Base-by-base conservation (phyloP, 2,113 vertebrate species). In the Calyptommatus sinebrachiatus region DNA sequence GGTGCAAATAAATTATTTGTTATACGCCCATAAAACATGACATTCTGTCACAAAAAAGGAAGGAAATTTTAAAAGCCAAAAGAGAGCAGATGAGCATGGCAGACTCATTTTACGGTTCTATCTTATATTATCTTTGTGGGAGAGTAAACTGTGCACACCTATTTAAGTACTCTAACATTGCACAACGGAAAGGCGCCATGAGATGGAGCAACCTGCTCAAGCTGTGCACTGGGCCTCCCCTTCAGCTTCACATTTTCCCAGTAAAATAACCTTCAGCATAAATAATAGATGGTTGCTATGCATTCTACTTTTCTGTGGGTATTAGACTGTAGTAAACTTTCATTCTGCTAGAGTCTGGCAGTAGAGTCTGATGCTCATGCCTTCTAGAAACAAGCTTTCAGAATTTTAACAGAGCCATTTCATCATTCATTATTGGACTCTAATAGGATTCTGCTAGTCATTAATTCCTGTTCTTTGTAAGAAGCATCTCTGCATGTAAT, bases 401-500 rank as follows among this genome's bases (percentile, higher is more conserved):
- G 53, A 57, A 57, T 57, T 57, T 57, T 57, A 57, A 57, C 53
- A 57, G 16, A 57, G 53, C 20, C 75, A 21, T 65, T 81, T 57
- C 2, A 28, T 76, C 79, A 82, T 28, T 46, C 0, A 0, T 29
- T 4, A 31, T 12, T 46, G 0, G 68, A 66, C 0, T 76, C 22
- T 41, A 24, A 20, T 45, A 80, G 22, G 67, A 76, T 77, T 45
- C 41, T 73, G 53, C 16, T 66, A 50, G 83, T 76, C 9, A 6
- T 31, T 12, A 46, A n/a, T 7, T 61, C 62, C 45, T 31, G 57
- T 29, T 46, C 35, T 71, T 3, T 16, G 46, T 45, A 29, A n/a
- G 31, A 68, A 69, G 35, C 53, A 57, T 69, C 31, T 79, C 41
- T 10, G 22, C 9, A 26, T 63, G 16, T 48, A 24, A 26, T 65